Percentiles rank a stretch among this genome's conserved stretches.
These are phyloP conservation scores for Fregetta grallaria DNA, from an alignment of 2,113 vertebrate species.

Conservation along the genomic window DNA sequence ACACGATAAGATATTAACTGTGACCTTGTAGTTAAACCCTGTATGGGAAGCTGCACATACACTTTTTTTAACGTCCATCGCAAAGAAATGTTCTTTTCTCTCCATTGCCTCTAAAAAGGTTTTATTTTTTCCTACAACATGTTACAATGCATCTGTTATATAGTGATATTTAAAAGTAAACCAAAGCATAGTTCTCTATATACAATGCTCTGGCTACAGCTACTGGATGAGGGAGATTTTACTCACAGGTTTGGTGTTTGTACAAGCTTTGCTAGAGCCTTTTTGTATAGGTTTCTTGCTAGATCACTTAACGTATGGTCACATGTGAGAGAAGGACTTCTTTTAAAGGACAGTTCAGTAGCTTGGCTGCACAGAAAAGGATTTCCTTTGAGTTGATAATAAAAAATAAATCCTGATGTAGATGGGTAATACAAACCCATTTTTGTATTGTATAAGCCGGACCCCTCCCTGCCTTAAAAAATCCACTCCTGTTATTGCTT, in stretches of 20 bases:
- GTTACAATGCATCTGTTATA: neutral
- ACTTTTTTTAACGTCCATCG: neutral
- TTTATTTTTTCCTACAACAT: neutral
- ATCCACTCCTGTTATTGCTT: neutral
- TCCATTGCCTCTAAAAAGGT: neutral
- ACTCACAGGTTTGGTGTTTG: neutral
- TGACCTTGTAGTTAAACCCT: neutral
- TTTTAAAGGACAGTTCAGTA: neutral
- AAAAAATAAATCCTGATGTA: neutral
- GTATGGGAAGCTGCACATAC: neutral
- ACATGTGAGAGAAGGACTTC: neutral
- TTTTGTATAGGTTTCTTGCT: neutral
- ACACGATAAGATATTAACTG: neutral
- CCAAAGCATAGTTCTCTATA: neutral
- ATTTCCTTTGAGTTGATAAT: neutral
- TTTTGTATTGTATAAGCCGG: neutral
- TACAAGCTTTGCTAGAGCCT: neutral
- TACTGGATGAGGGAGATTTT: neutral
- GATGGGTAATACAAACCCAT: neutral
- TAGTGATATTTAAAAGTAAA: neutral
- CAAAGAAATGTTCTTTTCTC: neutral
- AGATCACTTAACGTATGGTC: neutral
- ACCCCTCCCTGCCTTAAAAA: neutral
- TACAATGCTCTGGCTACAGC: neutral
- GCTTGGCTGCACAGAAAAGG: neutral